Evolutionary conservation across 2,113 vertebrate species (phyloP), one percentile per base, ranked within the genome.

Genomic region (Etheostoma spectabile): DNA sequence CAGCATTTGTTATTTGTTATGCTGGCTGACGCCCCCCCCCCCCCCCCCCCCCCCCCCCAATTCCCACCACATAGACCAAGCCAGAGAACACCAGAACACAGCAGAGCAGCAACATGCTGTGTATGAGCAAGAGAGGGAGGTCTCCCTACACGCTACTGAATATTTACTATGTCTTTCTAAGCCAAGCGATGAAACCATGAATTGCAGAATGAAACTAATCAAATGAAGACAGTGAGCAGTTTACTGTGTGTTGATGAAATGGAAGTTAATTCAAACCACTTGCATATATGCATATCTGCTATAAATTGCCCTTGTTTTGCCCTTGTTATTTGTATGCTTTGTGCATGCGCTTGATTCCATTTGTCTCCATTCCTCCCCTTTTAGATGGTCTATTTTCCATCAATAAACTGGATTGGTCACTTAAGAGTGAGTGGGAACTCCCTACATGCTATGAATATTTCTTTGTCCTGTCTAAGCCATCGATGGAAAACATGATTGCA

Each of bases 51-150:
- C 83, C 77, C 77, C 27, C 27, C 27, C 27, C 27, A 2, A 45
- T n/a, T 42, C 69, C 77, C 53, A 66, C 70, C 79, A 82, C 80
- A 86, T 18, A 85, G 89, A 87, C 61, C 35, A 3, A 73, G 78
- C 91, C 85, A 91, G 94, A 92, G 90, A 93, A 73, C 87, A 88
- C 87, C 87, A 93, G 89, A 91, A 93, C 80, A 90, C 85, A 79
- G 80, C 87, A 87, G 79, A 75, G 75, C 79, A 60, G 79, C 75
- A 84, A 88, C 88, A 84, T 33, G 68, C 53, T 83, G 81, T 69
- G 77, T 74, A 13, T 61, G 65, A 51, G 69, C 0, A 46, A 38
- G 49, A 16, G 45, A 16, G 78, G 21, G 77, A 62, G n/a, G 33
- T 66, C 62, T 85, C 59, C 16, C 60, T 27, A 57, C 42, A 64